These are phyloP conservation scores for Sclerodermus sp. DNA, from an alignment of 2,888 invertebrate species.

Conservation along the genomic window DNA sequence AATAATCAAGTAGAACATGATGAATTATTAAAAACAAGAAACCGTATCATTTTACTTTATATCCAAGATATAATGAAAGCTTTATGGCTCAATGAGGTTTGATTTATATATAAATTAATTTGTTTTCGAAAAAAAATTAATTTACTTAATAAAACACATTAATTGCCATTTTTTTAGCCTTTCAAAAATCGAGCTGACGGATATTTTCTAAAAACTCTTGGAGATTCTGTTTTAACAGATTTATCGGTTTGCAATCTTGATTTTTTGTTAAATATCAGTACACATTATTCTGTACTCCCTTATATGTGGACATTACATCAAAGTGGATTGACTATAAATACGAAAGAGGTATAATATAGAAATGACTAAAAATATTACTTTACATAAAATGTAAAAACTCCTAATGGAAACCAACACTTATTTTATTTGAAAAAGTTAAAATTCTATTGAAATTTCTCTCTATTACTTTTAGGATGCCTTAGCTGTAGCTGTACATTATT, in stretches of 20 bases:
- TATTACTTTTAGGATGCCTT: constrained; percentile 24
- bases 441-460: not conserved
- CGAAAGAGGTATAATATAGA: constrained; percentile 26
- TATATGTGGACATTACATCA: constrained; percentile 30
- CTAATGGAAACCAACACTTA: no score
- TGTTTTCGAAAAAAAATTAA: constrained; percentile 7
- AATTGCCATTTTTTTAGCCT: constrained; percentile 17
- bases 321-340: constrained; percentile 30
- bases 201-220: constrained; percentile 32
- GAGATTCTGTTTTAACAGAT: constrained; percentile 24
- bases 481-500: constrained; percentile 28
- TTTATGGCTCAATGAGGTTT: constrained; percentile 38
- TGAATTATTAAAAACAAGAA: constrained; percentile 6
- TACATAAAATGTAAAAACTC: not conserved
- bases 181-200: constrained; percentile 25
- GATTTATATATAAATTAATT: not conserved
- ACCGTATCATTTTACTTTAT: constrained; percentile 27
- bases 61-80: constrained; percentile 34
- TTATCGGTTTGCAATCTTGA: constrained; percentile 28
- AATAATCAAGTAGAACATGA: not conserved
- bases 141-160: not conserved
- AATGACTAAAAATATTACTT: not conserved
- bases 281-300: constrained; percentile 44
- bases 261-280: constrained; percentile 33
- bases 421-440: no score